Percentiles rank a stretch among this genome's conserved stretches.
Evolutionary conservation across 2,797 vertebrate species (phyloP).

Genomic region (Calcarius lapponicus): DNA sequence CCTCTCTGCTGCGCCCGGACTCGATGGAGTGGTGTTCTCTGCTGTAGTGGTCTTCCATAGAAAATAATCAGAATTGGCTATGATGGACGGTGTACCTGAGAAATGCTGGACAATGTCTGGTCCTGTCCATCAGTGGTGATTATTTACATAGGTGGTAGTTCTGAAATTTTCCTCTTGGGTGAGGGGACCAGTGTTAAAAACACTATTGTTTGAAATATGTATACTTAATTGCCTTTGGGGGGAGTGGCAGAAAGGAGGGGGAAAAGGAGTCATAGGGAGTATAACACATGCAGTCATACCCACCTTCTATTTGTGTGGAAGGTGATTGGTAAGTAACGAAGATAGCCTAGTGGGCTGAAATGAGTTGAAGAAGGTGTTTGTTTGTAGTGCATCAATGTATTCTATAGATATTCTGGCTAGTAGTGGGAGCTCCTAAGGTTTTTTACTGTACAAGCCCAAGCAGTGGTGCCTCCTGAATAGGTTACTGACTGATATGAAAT

Average conservation of each 20-base stretch:
- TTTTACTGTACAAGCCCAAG: not conserved
- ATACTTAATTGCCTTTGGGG: not conserved
- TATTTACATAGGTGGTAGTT: not conserved
- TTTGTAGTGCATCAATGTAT: not conserved
- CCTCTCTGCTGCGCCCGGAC: not conserved
- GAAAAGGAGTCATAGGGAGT: not conserved
- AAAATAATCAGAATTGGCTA: not conserved
- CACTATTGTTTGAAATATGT: not conserved
- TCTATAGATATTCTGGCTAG: not conserved
- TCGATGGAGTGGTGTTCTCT: not conserved
- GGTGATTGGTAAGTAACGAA: not conserved
- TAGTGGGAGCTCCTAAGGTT: not conserved
- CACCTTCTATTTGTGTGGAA: not conserved
- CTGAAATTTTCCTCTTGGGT: not conserved
- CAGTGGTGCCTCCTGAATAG: not conserved
- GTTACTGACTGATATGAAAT: not conserved
- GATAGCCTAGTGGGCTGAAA: not conserved
- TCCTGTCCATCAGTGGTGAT: not conserved
- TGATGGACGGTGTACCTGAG: not conserved
- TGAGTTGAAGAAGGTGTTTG: not conserved
- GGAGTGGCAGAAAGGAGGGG: not conserved
- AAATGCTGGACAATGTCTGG: not conserved
- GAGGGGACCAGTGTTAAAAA: not conserved
- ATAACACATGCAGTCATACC: rapidly evolving
- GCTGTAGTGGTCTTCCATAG: not conserved